Percentiles rank a stretch among this genome's conserved stretches.
These are phyloP conservation scores for Atta colombica DNA, from an alignment of 1,140 invertebrate species.

Conservation along the genomic window DNA sequence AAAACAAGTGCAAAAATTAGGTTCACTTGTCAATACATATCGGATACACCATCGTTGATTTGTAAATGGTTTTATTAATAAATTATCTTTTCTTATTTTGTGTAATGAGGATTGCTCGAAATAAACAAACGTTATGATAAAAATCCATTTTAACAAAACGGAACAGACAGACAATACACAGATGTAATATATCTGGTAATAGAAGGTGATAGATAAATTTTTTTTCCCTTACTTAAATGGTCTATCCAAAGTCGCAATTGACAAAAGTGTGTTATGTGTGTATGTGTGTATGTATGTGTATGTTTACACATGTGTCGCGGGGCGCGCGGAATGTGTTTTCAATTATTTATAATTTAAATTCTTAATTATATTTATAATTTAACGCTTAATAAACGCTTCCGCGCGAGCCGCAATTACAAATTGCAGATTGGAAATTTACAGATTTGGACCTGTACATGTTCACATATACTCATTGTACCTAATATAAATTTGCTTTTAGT, in stretches of 20 bases:
- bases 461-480: conserved; percentile 84
- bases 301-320: conserved; percentile 78
- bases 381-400: conserved; percentile 76
- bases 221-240: conserved; percentile 79
- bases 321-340: conserved; percentile 81
- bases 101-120: conserved; percentile 84
- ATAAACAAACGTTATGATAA: conserved; percentile 86
- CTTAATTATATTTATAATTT: conserved; percentile 74
- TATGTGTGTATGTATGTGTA: conserved; percentile 52
- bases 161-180: conserved; percentile 83
- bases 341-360: conserved; percentile 74
- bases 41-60: conserved; percentile 79
- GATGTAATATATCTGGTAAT: conserved; percentile 82
- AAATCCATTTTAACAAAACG: conserved; percentile 84
- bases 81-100: conserved; percentile 86
- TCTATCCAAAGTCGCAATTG: conserved; percentile 86
- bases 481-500: conserved; percentile 86
- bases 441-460: conserved; percentile 84
- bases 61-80: conserved; percentile 87
- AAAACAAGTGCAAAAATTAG: conserved; percentile 29
- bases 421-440: conserved; percentile 84
- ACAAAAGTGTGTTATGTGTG: conserved; percentile 80
- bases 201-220: conserved; percentile 80
- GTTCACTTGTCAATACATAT: conserved; percentile 35
- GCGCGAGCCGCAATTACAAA: conserved; percentile 84